A percentile compares a stretch with the other conserved stretches of the same genome.
These are phyloP conservation scores for Clupea harengus DNA, from an alignment of 2,113 vertebrate species.

Conservation along the genomic window DNA sequence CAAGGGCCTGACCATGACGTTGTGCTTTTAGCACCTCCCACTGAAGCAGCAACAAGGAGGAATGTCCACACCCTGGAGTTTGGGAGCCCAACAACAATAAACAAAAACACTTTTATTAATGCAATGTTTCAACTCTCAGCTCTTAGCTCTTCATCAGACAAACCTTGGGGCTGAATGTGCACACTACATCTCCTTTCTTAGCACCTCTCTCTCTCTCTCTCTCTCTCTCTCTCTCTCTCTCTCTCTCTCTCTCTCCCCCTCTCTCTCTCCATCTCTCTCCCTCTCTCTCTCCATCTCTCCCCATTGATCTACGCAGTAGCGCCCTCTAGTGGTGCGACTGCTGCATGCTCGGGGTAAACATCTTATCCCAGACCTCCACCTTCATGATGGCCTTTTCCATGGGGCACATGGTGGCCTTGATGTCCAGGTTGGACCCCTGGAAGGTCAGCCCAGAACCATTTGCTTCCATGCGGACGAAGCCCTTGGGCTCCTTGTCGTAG, in stretches of 20 bases:
- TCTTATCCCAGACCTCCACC: slow-evolving; percentile 60
- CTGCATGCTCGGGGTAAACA: slow-evolving; percentile 17
- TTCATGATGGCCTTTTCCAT: slow-evolving; percentile 60
- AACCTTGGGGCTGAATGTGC: too few relatives aligned
- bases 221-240: background rate
- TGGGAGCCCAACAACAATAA: too few relatives aligned
- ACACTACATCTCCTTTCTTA: background rate
- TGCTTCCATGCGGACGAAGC: slow-evolving; percentile 52
- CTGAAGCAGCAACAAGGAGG: too few relatives aligned
- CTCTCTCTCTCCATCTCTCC: background rate
- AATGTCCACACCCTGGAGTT: too few relatives aligned
- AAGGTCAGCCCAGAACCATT: slow-evolving; percentile 45
- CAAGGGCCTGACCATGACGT: too few relatives aligned
- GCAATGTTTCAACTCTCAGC: too few relatives aligned
- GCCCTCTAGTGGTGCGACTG: background rate
- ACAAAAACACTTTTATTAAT: too few relatives aligned
- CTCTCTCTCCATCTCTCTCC: background rate
- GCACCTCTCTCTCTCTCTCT: background rate
- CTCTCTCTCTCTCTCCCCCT: background rate
- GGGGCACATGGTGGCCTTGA: slow-evolving; percentile 58
- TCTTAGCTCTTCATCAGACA: too few relatives aligned
- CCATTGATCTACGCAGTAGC: background rate
- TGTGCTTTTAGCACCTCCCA: too few relatives aligned
- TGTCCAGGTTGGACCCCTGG: background rate
- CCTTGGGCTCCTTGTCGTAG: slow-evolving; percentile 35